A percentile compares a stretch with the other conserved stretches of the same genome.
Conservation (phyloP, 2,797 vertebrate species). For the Sebastiscus tertius region DNA sequence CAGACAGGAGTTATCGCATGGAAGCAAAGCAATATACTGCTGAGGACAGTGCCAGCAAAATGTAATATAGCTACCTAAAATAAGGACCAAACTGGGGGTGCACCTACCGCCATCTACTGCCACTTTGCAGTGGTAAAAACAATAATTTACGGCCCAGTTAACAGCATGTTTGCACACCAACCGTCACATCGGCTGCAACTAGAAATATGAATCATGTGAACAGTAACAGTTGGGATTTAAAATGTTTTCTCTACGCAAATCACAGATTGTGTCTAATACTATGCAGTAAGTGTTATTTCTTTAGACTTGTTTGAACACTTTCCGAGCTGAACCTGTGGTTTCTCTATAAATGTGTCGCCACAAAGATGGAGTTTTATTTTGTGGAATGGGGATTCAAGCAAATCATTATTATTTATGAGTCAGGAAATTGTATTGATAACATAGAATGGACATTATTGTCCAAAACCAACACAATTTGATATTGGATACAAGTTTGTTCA, state of each 20-base stretch:
- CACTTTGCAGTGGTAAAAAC: neutral
- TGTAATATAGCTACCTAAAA: no score
- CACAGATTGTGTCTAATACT: neutral
- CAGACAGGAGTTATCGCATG: no score
- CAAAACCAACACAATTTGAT: constrained; percentile 21
- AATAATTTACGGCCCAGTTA: neutral
- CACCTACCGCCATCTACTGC: neutral
- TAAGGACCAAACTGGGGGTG: no score
- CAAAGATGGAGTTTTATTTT: constrained; percentile 10
- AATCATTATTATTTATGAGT: constrained; percentile 27
- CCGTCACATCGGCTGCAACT: neutral
- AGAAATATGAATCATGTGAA: neutral
- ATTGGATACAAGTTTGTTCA: neutral
- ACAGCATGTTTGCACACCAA: constrained; percentile 15
- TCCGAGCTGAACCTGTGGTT: neutral
- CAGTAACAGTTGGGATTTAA: neutral
- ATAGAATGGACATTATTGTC: neutral
- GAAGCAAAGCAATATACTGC: no score
- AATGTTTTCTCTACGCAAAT: neutral
- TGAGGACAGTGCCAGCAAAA: no score
- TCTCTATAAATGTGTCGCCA: neutral
- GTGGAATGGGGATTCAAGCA: constrained; percentile 2
- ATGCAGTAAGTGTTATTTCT: neutral
- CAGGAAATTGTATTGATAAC: constrained; percentile 3
- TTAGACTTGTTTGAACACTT: neutral